Evolutionary conservation across 2,888 invertebrate species (phyloP).

Genomic region (Drosophila nigricruria): DNA sequence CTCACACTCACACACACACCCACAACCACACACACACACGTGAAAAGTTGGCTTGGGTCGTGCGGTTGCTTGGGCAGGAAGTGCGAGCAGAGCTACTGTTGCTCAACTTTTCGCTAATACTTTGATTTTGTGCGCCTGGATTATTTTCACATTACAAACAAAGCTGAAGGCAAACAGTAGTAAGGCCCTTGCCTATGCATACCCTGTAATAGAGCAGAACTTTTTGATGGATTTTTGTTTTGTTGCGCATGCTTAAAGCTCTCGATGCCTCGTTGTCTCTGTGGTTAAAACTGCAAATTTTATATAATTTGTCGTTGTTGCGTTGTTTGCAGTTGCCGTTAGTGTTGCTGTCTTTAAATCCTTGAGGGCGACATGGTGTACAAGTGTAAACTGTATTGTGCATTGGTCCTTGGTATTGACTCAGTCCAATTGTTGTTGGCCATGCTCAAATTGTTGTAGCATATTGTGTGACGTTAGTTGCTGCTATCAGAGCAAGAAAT

Average conservation of each 20-base stretch:
- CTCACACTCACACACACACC: constrained; percentile 27
- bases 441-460: constrained; percentile 69
- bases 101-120: constrained; percentile 62
- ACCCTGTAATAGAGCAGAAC: neutral
- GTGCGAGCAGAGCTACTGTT: constrained; percentile 34
- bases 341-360: constrained; percentile 14
- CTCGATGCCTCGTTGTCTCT: constrained; percentile 20
- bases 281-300: constrained; percentile 15
- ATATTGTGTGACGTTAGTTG: constrained; percentile 75
- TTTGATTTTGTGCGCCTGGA: constrained; percentile 71
- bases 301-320: constrained; percentile 5
- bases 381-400: constrained; percentile 51
- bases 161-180: constrained; percentile 52
- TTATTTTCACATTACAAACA: constrained; percentile 78
- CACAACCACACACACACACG: constrained; percentile 17
- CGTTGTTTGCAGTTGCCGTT: neutral
- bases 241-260: constrained; percentile 45
- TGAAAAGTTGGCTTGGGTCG: constrained; percentile 25
- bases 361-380: constrained; percentile 3
- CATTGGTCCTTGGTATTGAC: constrained; percentile 31
- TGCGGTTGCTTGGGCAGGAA: constrained; percentile 53
- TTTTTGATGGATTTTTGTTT: constrained; percentile 17
- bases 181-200: constrained; percentile 15
- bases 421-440: constrained; percentile 26
- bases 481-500: constrained; percentile 68